Evolutionary conservation across 2,888 invertebrate species (phyloP), one percentile per base, ranked within the genome.

Genomic region (Plusia festucae): DNA sequence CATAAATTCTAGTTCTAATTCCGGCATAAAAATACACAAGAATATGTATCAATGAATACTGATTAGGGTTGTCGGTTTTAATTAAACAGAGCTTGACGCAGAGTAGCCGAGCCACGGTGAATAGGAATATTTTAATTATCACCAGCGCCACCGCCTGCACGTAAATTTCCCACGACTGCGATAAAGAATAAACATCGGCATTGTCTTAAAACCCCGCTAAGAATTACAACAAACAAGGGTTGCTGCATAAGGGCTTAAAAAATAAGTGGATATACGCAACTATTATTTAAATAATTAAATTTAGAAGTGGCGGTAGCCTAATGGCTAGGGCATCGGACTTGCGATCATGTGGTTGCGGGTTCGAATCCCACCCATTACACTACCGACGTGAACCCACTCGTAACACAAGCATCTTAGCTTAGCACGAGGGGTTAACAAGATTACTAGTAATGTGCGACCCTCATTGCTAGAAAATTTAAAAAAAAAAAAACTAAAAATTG

Each of bases 131-230:
- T 94, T 93, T 94, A 94, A 95, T 95, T 95, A 94, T 91, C 90
- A 78, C 86, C 85, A 81, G 79, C 85, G 7, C 60, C 49, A 20
- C 56, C 40, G 40, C 87, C 85, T 76, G 84, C 81, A 88, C 91
- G 93, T 93, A 93, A 93, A 94, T 95, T 95, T 94, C 95, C 95
- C 95, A 95, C 94, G 94, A 90, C 94, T 94, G 87, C 92, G 93
- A 95, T 95, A 95, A 95, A 95, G 95, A 95, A 95, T 94, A 95
- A 94, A 94, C 94, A 93, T 90, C 82, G 88, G 87, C 90, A 88
- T 91, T 91, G 93, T 93, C 93, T 94, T 92, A 90, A 91, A 85
- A 70, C 90, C 90, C 86, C 86, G 83, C 88, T 88, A 92, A 94
- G 94, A 93, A 90, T 91, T 91, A 93, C 90, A 85, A 86, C 77